Evolutionary conservation across 2,797 vertebrate genomes (phyloP), one percentile per base, ranked within the genome.

Genomic region (Odontamblyopus lacepedii): DNA sequence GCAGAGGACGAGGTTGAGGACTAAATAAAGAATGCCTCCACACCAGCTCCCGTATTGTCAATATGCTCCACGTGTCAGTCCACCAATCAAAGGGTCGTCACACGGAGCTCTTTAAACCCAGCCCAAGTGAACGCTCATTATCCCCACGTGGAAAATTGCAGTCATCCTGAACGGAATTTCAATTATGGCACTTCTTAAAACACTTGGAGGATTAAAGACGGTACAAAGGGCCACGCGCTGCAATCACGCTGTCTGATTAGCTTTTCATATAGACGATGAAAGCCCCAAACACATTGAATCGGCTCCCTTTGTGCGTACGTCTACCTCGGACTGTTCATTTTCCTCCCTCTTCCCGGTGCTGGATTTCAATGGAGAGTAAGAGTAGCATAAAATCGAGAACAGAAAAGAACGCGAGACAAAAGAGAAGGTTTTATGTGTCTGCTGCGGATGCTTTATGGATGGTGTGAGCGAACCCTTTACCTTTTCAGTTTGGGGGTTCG

Each of bases 61-160:
- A 94, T 93, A 95, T 93, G 93, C 83, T 78, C 78, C 78, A 84
- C 75, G 91, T 92, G 92, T 89, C 95, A 91, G 92, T 72, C 75
- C 84, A 85, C 88, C 95, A 95, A 96, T 96, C 95, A 96, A 93
- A 92, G 94, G 92, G 94, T 95, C 92, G 95, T 95, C 94, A 94
- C 92, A 92, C 91, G 86, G 91, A 93, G 94, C 90, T 94, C 95
- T 94, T 94, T 92, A 94, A 90, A 91, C 86, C 89, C 87, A 93
- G 92, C 83, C 94, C 94, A 95, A 90, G 93, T 94, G 94, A 96
- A 94, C 89, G 87, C 91, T 95, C 94, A 94, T 96, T 96, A 96
- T 95, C 91, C 94, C 89, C 86, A 84, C 88, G 91, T 87, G 88
- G 88, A 90, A 95, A 95, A 95, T 95, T 94, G 85, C 90, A 86